Conservation (phyloP, 2,113 vertebrate species). For the Epinephelus fuscoguttatus region DNA sequence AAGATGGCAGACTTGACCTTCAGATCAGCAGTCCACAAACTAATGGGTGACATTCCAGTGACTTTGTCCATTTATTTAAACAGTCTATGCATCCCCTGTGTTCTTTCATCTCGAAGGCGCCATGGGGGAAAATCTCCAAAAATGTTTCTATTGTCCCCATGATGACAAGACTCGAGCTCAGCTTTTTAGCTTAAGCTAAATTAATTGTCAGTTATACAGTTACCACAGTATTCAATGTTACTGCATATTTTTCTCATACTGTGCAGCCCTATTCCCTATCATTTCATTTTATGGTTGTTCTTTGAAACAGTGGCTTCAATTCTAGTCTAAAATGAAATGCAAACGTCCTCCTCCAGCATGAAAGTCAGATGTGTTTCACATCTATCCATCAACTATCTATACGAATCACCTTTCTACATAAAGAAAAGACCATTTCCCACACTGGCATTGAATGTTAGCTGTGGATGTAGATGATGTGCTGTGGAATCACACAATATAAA, state of each 20-base stretch:
- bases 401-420: background rate
- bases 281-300: background rate
- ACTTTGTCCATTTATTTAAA: too few relatives aligned
- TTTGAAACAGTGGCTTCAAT: constrained; percentile 1
- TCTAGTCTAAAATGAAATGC: background rate
- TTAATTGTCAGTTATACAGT: too few relatives aligned
- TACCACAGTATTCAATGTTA: background rate
- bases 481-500: background rate
- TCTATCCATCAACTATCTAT: background rate
- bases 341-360: background rate
- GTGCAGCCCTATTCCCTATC: background rate
- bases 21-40: too few relatives aligned
- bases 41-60: too few relatives aligned
- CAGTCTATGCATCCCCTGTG: too few relatives aligned
- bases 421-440: background rate
- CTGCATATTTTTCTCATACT: too few relatives aligned
- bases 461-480: background rate
- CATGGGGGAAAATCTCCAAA: too few relatives aligned
- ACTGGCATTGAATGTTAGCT: background rate
- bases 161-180: too few relatives aligned
- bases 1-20: too few relatives aligned
- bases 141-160: too few relatives aligned
- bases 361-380: background rate
- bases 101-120: too few relatives aligned
- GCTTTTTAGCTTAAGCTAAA: too few relatives aligned